Evolutionary conservation across 2,888 invertebrate genomes (phyloP), one percentile per base, ranked within the genome.

Genomic region (Syrphus vitripennis): DNA sequence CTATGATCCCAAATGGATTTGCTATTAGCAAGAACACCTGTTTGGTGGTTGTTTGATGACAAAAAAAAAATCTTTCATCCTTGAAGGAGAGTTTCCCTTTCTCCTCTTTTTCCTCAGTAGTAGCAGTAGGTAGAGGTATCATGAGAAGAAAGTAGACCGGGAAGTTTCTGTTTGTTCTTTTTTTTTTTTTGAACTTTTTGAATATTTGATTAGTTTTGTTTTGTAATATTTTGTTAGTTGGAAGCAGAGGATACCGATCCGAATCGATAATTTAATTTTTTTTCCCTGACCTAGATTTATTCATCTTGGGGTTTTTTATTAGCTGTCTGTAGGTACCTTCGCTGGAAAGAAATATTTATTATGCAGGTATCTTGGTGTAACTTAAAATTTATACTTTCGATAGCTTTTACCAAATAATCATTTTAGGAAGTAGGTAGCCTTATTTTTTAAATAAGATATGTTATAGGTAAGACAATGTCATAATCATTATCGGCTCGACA

Each of bases 21-120:
- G 61, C 61, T 55, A 74, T 81, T 77, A 74, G 29, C 55, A 50
- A 40, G 48, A 71, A 82, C 86, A 86, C 86, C 86, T 86, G 82
- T 78, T 76, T 59, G 59, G 75, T 76, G 71, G 72, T 75, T 84
- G 67, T 72, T 71, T 67, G 31, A 80, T 48, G 53, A 67, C 48
- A 50, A 21, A 24, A 50, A 71, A 76, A 72, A 10, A 48, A 14
- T 0, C 67, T 81, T 67, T 72, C 67, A 50, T 77, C 69, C 55
- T 63, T 50, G 37, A 72, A 67, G n/a, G 34, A 16, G 34, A 37
- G 61, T 72, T 67, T 61, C 67, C 50, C 19, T 10, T 37, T 61
- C 61, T 76, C 70, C 57, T 57, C 50, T 50, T 53, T 31, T 31
- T 5, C 1, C 31, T 31, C 48, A 55, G 48, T 24, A 21, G 55